Conservation (phyloP, 2,888 invertebrate genomes). For the Aphodius granarius region DNA sequence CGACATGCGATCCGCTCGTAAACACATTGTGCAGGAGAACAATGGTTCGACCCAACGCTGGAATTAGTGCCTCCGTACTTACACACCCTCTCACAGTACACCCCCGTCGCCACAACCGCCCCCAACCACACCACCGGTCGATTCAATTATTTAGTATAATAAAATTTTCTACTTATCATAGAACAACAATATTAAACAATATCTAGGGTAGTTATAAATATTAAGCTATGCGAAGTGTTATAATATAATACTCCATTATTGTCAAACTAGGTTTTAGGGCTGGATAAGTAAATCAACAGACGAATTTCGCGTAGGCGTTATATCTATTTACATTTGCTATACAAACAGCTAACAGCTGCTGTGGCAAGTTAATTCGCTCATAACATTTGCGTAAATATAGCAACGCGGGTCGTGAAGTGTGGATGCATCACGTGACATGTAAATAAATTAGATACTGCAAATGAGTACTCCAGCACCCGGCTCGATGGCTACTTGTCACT, state of each 20-base stretch:
- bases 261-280: no score
- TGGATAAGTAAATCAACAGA: background rate
- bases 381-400: background rate
- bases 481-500: background rate
- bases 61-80: background rate
- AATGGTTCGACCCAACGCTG: background rate
- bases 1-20: constrained; percentile 43
- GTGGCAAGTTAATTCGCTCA: background rate
- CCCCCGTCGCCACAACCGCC: background rate
- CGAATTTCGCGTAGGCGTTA: background rate
- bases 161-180: no score
- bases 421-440: background rate
- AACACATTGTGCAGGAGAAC: constrained; percentile 32
- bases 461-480: background rate
- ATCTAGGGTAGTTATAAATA: no score
- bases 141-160: background rate
- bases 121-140: background rate
- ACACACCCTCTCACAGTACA: background rate
- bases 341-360: background rate
- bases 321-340: background rate
- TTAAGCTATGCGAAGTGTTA: no score
- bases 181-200: no score
- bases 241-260: no score
- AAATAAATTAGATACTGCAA: background rate
- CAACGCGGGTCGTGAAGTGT: background rate